Base-by-base conservation (phyloP, 1,140 invertebrate species). In the Drosophila tani region DNA sequence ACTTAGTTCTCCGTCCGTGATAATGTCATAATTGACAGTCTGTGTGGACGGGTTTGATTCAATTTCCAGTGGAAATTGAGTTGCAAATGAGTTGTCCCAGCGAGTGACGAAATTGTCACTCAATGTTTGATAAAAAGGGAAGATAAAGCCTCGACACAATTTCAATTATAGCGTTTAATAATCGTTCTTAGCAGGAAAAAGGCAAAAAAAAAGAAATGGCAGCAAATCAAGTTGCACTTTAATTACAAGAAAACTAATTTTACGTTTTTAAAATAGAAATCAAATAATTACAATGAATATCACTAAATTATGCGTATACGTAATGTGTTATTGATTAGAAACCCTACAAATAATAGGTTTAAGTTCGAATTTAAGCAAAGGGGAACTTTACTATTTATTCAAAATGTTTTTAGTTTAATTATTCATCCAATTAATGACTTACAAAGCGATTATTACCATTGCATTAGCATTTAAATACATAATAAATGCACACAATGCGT, bases 11-110 rank as follows among this genome's bases (percentile, higher is more conserved):
- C 71, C 53, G 70, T 49, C 24, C 47, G 29, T 65, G 75, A 79
- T 79, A 79, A 79, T 79, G 75, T 65, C 76, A 79, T 79, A 79
- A 79, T 71, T 79, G 76, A 66, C 74, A 75, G 74, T 27, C 73
- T 59, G 66, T 47, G 66, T 79, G 35, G 53, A 71, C 35, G 55
- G 50, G 64, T 79, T 59, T 64, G 58, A 79, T 79, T 70, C 46
- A 79, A 78, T 78, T 68, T 50, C 29, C 43, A 50, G 41, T 21
- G 67, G 53, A 51, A 73, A 78, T 62, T 69, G 65, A 56, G 64
- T 29, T 68, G 56, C 56, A 78, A 78, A 67, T 76, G 71, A 75
- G 70, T 70, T 70, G 32, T 47, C 49, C 40, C 64, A 68, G 40
- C 47, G 32, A 70, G 49, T 68, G 67, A 68, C 49, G 19, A 55